A percentile compares a stretch with the other conserved stretches of the same genome.
phyloP scores from a whole-genome alignment of 2,797 vertebrate species.

The Poeciliopsis presidionis region DNA sequence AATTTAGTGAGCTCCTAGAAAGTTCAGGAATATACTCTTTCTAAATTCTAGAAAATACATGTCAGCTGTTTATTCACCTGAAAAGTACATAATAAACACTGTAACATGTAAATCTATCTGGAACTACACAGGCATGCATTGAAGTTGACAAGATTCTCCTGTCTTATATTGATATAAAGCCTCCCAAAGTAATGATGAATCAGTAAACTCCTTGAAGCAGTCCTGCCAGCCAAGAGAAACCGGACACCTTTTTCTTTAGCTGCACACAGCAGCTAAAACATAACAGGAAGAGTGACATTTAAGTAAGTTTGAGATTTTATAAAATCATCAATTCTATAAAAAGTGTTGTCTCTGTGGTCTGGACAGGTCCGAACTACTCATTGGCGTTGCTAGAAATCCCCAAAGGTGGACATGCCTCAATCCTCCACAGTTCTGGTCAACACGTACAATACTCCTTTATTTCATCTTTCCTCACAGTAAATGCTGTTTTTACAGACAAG shows the following conservation, averaged over 20 bases:
- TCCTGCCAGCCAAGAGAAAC: not conserved
- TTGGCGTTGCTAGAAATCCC: not conserved
- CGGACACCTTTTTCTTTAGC: constrained; percentile 8
- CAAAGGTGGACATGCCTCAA: not conserved
- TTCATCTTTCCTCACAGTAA: not conserved
- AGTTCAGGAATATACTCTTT: not conserved
- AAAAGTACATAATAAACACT: not conserved
- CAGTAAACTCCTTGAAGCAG: not conserved
- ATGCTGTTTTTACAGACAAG: constrained; percentile 19
- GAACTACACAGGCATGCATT: not conserved
- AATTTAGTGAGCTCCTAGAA: not conserved
- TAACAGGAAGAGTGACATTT: not conserved
- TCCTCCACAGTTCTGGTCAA: not conserved
- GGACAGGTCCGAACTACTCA: not conserved
- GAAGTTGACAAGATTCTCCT: not conserved
- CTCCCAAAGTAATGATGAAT: not conserved
- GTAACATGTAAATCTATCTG: not conserved
- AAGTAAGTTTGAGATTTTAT: not conserved
- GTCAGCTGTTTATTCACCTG: not conserved
- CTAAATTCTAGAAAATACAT: not conserved
- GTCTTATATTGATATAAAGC: not conserved
- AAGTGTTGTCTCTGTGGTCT: constrained; percentile 4
- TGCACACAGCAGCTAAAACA: not conserved
- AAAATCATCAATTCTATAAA: constrained; percentile 19
- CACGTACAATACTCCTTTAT: constrained; percentile 9